Conservation (phyloP, 1,140 invertebrate species). For the Drosophila quadrilineata region DNA sequence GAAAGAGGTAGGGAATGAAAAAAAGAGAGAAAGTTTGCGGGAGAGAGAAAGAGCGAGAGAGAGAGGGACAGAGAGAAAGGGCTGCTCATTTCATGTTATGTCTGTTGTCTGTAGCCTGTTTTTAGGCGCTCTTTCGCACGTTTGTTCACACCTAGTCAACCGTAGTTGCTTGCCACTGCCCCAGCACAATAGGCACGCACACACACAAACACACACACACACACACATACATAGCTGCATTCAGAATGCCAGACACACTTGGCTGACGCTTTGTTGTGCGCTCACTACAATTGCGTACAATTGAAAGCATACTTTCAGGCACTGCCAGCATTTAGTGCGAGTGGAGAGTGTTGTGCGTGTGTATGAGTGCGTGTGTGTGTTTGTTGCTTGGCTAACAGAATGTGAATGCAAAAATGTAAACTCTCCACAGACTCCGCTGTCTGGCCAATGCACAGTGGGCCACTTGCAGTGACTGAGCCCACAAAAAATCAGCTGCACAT, state of each 20-base stretch:
- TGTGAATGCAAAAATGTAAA: constrained; percentile 40
- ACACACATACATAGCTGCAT: no score
- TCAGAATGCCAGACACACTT: no score
- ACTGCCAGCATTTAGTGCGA: constrained; percentile 67
- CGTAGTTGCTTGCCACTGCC: no score
- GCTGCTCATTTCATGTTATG: constrained; percentile 27
- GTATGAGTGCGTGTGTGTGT: no score
- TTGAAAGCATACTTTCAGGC: constrained; percentile 69
- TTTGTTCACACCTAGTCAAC: constrained; percentile 71
- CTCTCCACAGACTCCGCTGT: no score
- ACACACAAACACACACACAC: constrained; percentile 25
- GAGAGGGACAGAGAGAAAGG: constrained; percentile 10
- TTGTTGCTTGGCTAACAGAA: constrained; percentile 36
- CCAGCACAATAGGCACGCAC: constrained; percentile 29
- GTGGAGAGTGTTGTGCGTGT: no score
- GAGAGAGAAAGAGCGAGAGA: constrained; percentile 8
- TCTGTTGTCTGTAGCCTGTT: constrained; percentile 28
- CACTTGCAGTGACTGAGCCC: no score
- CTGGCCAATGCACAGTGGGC: no score
- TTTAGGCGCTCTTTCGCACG: constrained; percentile 62
- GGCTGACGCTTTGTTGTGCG: constrained; percentile 49
- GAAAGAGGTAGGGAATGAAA: constrained; percentile 6
- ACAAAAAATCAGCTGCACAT: no score
- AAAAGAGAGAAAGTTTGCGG: background rate
- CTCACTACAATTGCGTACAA: constrained; percentile 74